Conservation (phyloP, 2,888 invertebrate species). For the Bellardia pandia region DNA sequence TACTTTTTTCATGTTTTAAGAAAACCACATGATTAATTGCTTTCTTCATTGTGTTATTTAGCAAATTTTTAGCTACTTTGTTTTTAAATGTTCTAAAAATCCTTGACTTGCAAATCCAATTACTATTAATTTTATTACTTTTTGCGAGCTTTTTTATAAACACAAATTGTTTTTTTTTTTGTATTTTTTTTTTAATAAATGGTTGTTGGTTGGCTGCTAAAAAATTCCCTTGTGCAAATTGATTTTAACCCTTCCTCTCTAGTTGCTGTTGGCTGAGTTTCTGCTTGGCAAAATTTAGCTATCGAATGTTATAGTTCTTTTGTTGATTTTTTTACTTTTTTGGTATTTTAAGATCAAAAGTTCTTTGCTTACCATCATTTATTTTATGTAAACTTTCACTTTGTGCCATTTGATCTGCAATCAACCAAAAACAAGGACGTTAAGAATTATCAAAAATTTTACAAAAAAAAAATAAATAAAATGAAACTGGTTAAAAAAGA, state of each 20-base stretch:
- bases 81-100: conserved; percentile 28
- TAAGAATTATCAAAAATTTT: conserved; percentile 49
- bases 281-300: conserved; percentile 21
- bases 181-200: not conserved
- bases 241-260: conserved; percentile 60
- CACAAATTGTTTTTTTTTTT: conserved; percentile 47
- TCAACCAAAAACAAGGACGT: conserved; percentile 53
- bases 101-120: conserved; percentile 61
- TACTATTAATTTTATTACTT: conserved; percentile 68
- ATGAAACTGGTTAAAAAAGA: not conserved
- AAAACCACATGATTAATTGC: conserved; percentile 55
- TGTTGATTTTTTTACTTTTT: not conserved
- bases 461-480: not conserved
- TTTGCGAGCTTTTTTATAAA: conserved; percentile 40
- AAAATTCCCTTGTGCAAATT: conserved; percentile 61
- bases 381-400: conserved; percentile 70
- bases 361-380: conserved; percentile 69
- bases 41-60: not conserved
- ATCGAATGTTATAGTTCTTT: conserved; percentile 7
- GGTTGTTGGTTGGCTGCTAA: conserved; percentile 22
- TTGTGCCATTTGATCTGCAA: conserved; percentile 48
- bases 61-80: conserved; percentile 24
- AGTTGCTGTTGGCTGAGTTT: not conserved
- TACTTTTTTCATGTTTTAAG: not conserved
- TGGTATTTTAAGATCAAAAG: conserved; percentile 63